A percentile compares a stretch with the other conserved stretches of the same genome.
Conservation (phyloP, 2,113 vertebrate species). For the Uria lomvia region DNA sequence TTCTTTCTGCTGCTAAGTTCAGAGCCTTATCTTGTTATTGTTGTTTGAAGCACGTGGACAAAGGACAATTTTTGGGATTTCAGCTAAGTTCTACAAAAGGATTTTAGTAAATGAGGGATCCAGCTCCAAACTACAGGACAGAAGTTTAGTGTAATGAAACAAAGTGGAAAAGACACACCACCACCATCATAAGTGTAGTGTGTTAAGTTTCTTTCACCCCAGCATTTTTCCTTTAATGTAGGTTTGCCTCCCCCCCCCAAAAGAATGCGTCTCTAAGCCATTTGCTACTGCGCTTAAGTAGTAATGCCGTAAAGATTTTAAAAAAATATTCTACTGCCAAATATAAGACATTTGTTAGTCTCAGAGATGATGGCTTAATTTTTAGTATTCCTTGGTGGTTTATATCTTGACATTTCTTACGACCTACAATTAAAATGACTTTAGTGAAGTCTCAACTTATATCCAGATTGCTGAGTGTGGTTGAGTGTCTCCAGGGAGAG, state of each 20-base stretch:
- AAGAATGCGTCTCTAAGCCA: not conserved
- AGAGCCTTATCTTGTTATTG: not conserved
- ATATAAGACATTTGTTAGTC: not conserved
- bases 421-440: conserved; percentile 51
- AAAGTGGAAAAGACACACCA: not conserved
- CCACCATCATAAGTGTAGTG: not conserved
- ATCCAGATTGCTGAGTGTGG: conserved; percentile 29
- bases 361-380: conserved; percentile 36
- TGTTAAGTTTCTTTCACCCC: not conserved
- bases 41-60: not conserved
- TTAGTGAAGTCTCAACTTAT: conserved; percentile 7
- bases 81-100: not conserved
- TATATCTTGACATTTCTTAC: conserved; percentile 34
- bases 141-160: not conserved
- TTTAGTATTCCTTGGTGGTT: conserved; percentile 50
- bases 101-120: not conserved
- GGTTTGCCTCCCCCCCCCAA: rapidly evolving
- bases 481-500: conserved; percentile 30
- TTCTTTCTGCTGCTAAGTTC: not conserved
- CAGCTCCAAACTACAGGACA: not conserved
- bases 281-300: not conserved
- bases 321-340: not conserved
- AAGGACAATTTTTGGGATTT: not conserved
- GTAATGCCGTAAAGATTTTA: not conserved
- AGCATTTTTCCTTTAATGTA: not conserved